Base-by-base conservation (phyloP, 2,113 vertebrate genomes). In the Hydropotes inermis region DNA sequence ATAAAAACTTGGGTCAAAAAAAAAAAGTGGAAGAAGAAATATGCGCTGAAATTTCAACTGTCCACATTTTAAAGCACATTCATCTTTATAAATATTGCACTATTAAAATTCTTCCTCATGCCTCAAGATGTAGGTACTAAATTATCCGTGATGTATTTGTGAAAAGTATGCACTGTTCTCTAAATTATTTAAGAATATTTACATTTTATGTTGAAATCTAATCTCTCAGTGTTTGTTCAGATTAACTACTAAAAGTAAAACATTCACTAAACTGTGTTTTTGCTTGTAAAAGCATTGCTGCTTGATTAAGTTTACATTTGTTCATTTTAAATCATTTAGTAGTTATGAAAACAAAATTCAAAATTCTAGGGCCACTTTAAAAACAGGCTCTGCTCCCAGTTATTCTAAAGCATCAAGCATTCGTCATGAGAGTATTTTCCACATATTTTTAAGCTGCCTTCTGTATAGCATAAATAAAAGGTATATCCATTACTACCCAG, bases 181-280 rank as follows among this genome's bases (percentile, higher is more conserved):
- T 93, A 96, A 94, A 97, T 96, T 91, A 97, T 93, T 97, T 94
- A 57, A 96, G 97, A 91, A 78, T 93, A 95, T 55, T 93, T 89
- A 74, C 19, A 23, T 93, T 97, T 95, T 86, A 96, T 60, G 61
- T 39, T 89, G 36, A 88, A 83, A 94, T 87, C 94, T 94, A 94
- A 94, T 95, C 90, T 96, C 78, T 95, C 45, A 33, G 13, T 83
- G 55, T 96, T 96, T 98, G 60, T 91, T 95, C 88, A 94, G 88
- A 91, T 94, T 81, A 94, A 90, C 88, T 92, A 97, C 91, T 96
- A 95, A 96, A 97, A 90, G 33, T 92, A 92, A 96, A 96, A 95
- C 52, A 85, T 94, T 97, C 96, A 90, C 61, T 94, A 60, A 94
- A 28, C 43, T 61, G 91, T 88, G 45, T 82, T 94, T 96, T 92